Evolutionary conservation across 2,113 vertebrate species (phyloP).

Genomic region (Coracopsis vasa): DNA sequence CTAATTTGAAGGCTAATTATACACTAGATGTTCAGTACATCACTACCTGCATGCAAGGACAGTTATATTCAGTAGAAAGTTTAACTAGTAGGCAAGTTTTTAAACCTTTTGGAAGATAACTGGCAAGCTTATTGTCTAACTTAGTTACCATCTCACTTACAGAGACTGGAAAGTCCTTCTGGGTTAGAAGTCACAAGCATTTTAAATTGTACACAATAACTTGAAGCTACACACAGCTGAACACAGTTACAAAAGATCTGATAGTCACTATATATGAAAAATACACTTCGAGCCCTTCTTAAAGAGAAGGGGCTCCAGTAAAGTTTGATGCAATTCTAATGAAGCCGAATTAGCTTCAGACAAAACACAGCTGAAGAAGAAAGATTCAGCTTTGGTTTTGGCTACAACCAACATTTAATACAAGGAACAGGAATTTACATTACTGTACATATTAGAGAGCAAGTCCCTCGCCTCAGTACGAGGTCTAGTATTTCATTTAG

Average conservation of each 20-base stretch:
- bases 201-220: slow-evolving; percentile 17
- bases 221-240: slow-evolving; percentile 37
- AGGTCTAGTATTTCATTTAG: background rate
- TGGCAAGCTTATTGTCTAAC: slow-evolving; percentile 2
- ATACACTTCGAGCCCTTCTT: background rate
- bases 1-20: background rate
- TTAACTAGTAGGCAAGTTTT: background rate
- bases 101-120: background rate
- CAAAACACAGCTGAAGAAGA: slow-evolving; percentile 30
- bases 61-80: slow-evolving; percentile 51
- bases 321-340: slow-evolving; percentile 17
- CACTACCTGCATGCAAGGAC: slow-evolving; percentile 43
- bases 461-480: background rate
- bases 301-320: background rate
- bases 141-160: background rate
- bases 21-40: background rate
- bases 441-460: slow-evolving; percentile 32
- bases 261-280: slow-evolving; percentile 32
- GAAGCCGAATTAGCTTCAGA: slow-evolving; percentile 24
- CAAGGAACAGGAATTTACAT: slow-evolving; percentile 43
- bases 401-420: slow-evolving; percentile 21
- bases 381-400: slow-evolving; percentile 41
- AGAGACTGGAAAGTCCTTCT: background rate
- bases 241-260: slow-evolving; percentile 37
- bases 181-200: slow-evolving; percentile 15